phyloP scores from a whole-genome alignment of 2,888 invertebrate genomes.

The Cinara cedri region DNA sequence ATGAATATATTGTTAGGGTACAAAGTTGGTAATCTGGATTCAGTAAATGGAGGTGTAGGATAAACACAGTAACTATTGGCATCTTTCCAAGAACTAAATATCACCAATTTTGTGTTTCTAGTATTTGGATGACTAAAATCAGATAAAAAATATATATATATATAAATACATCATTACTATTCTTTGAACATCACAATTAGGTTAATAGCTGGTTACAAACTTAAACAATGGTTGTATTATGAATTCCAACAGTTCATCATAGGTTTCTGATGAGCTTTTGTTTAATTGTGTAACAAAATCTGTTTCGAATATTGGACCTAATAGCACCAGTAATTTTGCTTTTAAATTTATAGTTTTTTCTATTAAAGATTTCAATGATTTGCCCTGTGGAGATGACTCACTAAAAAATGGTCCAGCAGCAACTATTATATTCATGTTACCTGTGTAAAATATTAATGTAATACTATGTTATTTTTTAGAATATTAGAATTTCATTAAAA shows the following conservation, averaged over 20 bases:
- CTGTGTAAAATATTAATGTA: background rate
- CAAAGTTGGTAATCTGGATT: slow-evolving; percentile 11
- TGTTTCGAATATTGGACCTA: slow-evolving; percentile 37
- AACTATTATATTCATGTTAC: slow-evolving; percentile 26
- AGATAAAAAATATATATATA: background rate
- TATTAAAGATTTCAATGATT: slow-evolving; percentile 23
- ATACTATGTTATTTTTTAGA: background rate
- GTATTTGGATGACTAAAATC: slow-evolving; percentile 17
- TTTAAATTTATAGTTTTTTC: slow-evolving; percentile 26
- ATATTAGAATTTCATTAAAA: no score
- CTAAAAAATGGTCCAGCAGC: slow-evolving; percentile 49
- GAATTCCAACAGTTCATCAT: slow-evolving; percentile 43
- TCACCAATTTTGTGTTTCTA: slow-evolving; percentile 19
- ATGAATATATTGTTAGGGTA: slow-evolving; percentile 25
- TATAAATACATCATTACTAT: no score
- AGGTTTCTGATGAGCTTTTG: slow-evolving; percentile 13
- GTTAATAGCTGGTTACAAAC: background rate
- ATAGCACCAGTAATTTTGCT: slow-evolving; percentile 14
- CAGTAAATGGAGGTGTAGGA: slow-evolving; percentile 36
- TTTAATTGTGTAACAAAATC: slow-evolving; percentile 37
- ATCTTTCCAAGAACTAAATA: slow-evolving; percentile 50
- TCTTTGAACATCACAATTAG: background rate
- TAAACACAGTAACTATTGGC: slow-evolving; percentile 4
- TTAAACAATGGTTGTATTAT: slow-evolving; percentile 39
- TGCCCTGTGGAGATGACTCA: slow-evolving; percentile 33